These are phyloP conservation scores for Petrolisthes cinctipes DNA, from an alignment of 2,888 invertebrate species.

Conservation along the genomic window DNA sequence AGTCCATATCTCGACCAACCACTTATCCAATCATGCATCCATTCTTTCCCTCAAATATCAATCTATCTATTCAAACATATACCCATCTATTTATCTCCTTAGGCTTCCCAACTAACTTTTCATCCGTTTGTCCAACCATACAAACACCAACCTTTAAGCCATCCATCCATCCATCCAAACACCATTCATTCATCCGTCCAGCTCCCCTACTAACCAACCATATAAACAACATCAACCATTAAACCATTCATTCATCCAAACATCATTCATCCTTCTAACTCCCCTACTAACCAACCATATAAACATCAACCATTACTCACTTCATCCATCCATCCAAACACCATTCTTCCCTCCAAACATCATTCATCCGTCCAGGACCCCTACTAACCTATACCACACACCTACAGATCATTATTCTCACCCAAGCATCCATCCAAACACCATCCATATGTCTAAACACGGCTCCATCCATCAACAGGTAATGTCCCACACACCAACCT, in stretches of 20 bases:
- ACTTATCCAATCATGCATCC: too few species aligned
- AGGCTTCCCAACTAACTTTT: neutral
- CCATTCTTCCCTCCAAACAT: too few species aligned
- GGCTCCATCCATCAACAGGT: constrained; percentile 37
- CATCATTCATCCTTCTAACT: neutral
- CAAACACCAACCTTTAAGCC: neutral
- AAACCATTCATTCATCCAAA: neutral
- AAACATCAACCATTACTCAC: neutral
- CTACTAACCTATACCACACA: too few species aligned
- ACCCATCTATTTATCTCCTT: neutral
- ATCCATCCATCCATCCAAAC: neutral
- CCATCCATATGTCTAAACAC: constrained; percentile 21
- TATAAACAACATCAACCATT: neutral
- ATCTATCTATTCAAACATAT: neutral
- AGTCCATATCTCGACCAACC: too few species aligned
- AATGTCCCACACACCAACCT: constrained; percentile 34
- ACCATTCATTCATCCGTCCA: neutral
- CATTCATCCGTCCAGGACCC: too few species aligned
- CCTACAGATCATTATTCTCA: too few species aligned
- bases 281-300: neutral
- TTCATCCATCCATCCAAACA: neutral
- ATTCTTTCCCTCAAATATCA: neutral
- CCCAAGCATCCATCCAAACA: neutral
- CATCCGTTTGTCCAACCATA: neutral
- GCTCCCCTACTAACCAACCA: neutral